Evolutionary conservation across 2,113 vertebrate genomes (phyloP).

Genomic region (Triplophysa rosa): DNA sequence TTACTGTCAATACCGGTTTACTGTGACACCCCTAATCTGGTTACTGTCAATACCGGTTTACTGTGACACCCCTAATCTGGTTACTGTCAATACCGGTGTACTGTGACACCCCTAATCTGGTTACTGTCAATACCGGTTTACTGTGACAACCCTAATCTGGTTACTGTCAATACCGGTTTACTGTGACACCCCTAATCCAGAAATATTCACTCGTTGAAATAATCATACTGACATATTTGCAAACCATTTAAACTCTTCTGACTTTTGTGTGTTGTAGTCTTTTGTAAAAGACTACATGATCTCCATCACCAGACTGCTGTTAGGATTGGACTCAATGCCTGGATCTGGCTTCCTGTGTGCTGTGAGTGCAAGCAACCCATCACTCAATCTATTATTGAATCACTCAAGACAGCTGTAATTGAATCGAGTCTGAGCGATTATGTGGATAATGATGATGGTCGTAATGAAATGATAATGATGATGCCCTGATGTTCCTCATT

Average conservation of each 20-base stretch:
- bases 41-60: no score
- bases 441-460: not conserved
- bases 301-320: slow-evolving; percentile 80
- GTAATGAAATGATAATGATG: not conserved
- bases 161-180: no score
- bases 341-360: slow-evolving; percentile 82
- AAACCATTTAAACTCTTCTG: slow-evolving; percentile 25
- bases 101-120: no score
- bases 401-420: not conserved
- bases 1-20: no score
- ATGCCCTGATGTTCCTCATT: not conserved
- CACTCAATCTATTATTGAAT: not conserved
- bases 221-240: slow-evolving; percentile 10
- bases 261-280: slow-evolving; percentile 65
- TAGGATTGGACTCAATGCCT: slow-evolving; percentile 81
- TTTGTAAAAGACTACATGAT: slow-evolving; percentile 88
- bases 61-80: no score
- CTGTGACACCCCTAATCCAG: no score
- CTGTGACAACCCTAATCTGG: no score
- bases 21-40: no score
- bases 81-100: no score
- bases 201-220: not conserved
- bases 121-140: no score
- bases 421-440: not conserved
- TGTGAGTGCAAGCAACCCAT: slow-evolving; percentile 66